Conservation (phyloP, 2,888 invertebrate genomes). For the Chouioia cunea region DNA sequence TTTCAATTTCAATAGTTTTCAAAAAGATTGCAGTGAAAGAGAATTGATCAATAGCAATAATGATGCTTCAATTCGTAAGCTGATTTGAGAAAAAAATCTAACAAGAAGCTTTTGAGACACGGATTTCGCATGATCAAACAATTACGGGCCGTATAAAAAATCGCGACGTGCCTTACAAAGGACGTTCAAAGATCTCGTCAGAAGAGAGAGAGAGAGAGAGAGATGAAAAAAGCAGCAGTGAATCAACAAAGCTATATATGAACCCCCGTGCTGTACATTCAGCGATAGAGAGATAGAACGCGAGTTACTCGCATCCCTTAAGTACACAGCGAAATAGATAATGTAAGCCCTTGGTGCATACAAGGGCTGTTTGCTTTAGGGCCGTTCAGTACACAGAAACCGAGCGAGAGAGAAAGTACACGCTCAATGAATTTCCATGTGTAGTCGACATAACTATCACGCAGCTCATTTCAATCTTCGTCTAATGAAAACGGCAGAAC, state of each 20-base stretch:
- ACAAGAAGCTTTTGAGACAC: too few relatives aligned
- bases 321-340: conserved; percentile 62
- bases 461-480: conserved; percentile 1
- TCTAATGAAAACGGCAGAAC: too few relatives aligned
- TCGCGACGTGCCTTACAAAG: too few relatives aligned
- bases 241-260: too few relatives aligned
- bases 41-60: too few relatives aligned
- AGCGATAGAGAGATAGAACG: conserved; percentile 28
- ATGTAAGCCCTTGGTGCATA: conserved; percentile 57
- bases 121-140: conserved; percentile 2
- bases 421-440: too few relatives aligned
- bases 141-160: neutral
- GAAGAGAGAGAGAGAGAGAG: neutral
- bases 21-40: too few relatives aligned
- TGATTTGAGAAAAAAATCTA: too few relatives aligned
- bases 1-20: too few relatives aligned
- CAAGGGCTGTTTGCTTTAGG: conserved; percentile 61
- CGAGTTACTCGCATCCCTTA: conserved; percentile 57
- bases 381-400: conserved; percentile 55
- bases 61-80: too few relatives aligned
- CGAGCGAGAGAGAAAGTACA: neutral
- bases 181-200: neutral
- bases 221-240: neutral
- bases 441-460: neutral
- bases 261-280: conserved; percentile 4